Evolutionary conservation across 2,113 vertebrate species (phyloP).

Genomic region (Psettodes erumei): DNA sequence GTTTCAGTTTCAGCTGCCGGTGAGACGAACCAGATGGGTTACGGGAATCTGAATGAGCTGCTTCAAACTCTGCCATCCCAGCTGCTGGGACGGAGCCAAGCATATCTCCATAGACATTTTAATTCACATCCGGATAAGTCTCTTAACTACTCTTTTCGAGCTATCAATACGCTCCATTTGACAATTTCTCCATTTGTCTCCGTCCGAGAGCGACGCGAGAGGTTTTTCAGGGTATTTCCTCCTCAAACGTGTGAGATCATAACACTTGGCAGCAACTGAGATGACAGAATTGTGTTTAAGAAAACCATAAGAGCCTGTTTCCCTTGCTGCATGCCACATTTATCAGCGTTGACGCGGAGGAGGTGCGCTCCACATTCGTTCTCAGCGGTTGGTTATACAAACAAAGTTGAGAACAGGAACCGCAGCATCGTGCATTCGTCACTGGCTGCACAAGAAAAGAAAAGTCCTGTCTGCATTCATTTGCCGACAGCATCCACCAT

Average conservation of each 20-base stretch:
- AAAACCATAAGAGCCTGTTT: slow-evolving; percentile 2
- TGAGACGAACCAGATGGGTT: slow-evolving; percentile 64
- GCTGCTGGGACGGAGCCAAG: slow-evolving; percentile 34
- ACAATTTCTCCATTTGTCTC: slow-evolving; percentile 4
- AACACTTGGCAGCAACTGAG: slow-evolving; percentile 15
- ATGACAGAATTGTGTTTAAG: slow-evolving; percentile 7
- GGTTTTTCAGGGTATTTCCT: neutral
- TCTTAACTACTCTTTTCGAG: neutral
- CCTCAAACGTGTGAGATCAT: neutral
- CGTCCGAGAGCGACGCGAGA: neutral
- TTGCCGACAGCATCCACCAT: slow-evolving; percentile 6
- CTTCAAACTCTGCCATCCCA: neutral
- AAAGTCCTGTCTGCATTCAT: slow-evolving; percentile 16
- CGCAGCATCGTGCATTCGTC: slow-evolving; percentile 4
- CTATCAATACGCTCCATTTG: neutral
- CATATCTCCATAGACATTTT: slow-evolving; percentile 15
- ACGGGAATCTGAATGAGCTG: slow-evolving; percentile 23
- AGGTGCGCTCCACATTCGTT: slow-evolving; percentile 7
- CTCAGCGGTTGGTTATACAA: neutral
- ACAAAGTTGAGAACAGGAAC: slow-evolving; percentile 12
- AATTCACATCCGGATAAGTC: slow-evolving; percentile 21
- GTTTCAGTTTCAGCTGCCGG: slow-evolving; percentile 46
- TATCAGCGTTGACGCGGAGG: neutral
- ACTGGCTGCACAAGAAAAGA: neutral
- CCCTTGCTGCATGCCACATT: neutral